phyloP scores from a whole-genome alignment of 2,113 vertebrate genomes.

The Ariopsis seemanni region DNA sequence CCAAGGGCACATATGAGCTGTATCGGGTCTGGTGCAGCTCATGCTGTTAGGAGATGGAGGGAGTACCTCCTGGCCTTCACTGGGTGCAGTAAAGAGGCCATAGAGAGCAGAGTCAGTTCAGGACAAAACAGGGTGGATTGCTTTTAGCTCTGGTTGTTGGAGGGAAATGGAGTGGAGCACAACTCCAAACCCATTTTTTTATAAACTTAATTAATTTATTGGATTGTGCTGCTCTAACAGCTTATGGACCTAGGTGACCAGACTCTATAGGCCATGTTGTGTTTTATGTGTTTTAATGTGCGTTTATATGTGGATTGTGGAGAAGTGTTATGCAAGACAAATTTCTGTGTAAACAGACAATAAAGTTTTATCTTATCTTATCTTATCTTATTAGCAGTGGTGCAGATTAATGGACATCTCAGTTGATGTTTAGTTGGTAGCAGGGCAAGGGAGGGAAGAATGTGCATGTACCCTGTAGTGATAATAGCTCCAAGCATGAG shows the following conservation, averaged over 20 bases:
- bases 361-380: no score
- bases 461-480: background rate
- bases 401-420: background rate
- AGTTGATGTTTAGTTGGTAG: background rate
- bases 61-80: background rate
- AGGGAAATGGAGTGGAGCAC: background rate
- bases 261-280: no score
- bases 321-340: no score
- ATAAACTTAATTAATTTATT: no score
- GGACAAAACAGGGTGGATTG: background rate
- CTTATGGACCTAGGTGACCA: no score
- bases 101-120: no score
- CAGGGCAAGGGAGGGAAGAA: background rate
- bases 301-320: no score
- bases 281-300: no score
- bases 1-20: background rate
- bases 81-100: no score
- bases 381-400: background rate
- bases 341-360: no score
- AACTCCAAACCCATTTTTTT: background rate
- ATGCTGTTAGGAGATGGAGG: background rate
- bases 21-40: background rate
- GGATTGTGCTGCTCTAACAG: no score
- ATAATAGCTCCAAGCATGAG: background rate
- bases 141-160: background rate